Evolutionary conservation across 2,113 vertebrate genomes (phyloP).

Genomic region (Mobula birostris): DNA sequence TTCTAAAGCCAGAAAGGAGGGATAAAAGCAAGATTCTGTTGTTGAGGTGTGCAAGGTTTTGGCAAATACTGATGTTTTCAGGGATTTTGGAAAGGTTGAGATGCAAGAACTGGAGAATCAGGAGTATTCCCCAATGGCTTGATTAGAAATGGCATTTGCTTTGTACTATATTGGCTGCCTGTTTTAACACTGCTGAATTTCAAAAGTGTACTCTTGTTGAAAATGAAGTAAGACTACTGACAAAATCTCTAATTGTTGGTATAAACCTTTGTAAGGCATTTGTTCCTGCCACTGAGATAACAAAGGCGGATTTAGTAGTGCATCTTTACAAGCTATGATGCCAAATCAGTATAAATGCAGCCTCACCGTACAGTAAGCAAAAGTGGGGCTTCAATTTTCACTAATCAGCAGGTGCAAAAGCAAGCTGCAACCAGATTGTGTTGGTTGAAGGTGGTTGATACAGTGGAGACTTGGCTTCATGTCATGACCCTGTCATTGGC

Average conservation of each 20-base stretch:
- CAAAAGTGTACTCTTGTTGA: not conserved
- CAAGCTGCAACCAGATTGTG: not conserved
- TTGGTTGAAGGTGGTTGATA: not conserved
- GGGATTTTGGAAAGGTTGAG: not conserved
- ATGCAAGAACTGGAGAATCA: not conserved
- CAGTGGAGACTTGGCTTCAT: not conserved
- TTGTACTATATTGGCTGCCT: not conserved
- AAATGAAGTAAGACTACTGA: not conserved
- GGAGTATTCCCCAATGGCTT: not conserved
- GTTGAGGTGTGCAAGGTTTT: not conserved
- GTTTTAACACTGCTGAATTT: not conserved
- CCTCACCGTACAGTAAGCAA: not conserved
- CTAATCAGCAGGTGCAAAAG: slow-evolving; percentile 4
- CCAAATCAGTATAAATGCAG: not conserved
- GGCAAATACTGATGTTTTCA: not conserved
- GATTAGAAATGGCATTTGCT: not conserved
- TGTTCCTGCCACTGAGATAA: not conserved
- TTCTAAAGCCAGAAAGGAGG: not conserved
- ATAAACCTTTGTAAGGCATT: not conserved
- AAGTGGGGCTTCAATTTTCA: not conserved
- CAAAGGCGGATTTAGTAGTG: not conserved
- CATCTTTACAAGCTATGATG: not conserved
- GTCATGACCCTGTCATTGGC: not conserved
- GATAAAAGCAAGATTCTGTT: not conserved
- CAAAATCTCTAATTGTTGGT: not conserved